Evolutionary conservation across 30 jellyfish, hydroid and myxozoan genomes (phyloP), one percentile per base, ranked within the genome.

Genomic region (Kudoa iwatai): DNA sequence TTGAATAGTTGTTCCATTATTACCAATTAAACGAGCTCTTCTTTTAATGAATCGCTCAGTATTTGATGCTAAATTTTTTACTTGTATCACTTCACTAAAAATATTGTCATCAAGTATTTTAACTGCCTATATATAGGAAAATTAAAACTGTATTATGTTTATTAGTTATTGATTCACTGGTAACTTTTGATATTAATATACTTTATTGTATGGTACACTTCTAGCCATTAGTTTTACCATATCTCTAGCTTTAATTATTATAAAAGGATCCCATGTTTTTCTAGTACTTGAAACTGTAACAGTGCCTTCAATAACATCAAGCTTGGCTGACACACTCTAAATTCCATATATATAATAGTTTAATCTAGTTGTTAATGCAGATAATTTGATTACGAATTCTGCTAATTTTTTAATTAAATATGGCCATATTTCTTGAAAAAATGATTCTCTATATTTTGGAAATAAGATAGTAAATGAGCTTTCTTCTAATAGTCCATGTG

Each of bases 151-250:
- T n/a, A n/a, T n/a, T n/a, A n/a, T n/a, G n/a, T n/a, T n/a, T n/a
- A n/a, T n/a, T n/a, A n/a, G n/a, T n/a, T n/a, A n/a, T n/a, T n/a
- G n/a, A n/a, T n/a, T n/a, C n/a, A n/a, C n/a, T n/a, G n/a, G n/a
- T n/a, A n/a, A n/a, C n/a, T n/a, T n/a, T n/a, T n/a, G n/a, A n/a
- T n/a, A n/a, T n/a, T n/a, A n/a, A n/a, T n/a, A n/a, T 24, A 65
- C 88, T 51, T 65, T 68, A 26, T 66, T 84, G 39, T 17, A 66
- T n/a, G 89, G 83, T 14, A 66, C 89, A 57, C 89, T 65, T 68
- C 90, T 58, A 18, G 85, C 67, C 43, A 68, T 24, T 1, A 68
- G 52, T 48, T 68, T 68, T 26, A 68, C 58, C 51, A 68, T 62
- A 45, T 68, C 90, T 21, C 90, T 40, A 14, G 85, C 74, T 28